Evolutionary conservation across 2,888 invertebrate species (phyloP).

Genomic region (Tachina fera): DNA sequence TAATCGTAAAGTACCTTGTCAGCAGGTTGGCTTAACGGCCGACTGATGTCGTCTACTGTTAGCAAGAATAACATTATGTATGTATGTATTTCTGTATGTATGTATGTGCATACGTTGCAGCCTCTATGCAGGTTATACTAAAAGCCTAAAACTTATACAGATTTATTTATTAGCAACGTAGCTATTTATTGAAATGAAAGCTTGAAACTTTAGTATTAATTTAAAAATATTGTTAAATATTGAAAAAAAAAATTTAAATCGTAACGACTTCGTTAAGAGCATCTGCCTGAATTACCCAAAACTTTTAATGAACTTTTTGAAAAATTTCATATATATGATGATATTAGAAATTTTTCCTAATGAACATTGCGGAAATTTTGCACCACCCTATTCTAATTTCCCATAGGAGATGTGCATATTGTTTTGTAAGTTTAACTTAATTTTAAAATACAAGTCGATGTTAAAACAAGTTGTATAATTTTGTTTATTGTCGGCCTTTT

Average conservation of each 20-base stretch:
- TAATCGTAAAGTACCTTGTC: slow-evolving; percentile 47
- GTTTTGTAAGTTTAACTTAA: slow-evolving; percentile 5
- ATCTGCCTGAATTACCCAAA: too few species aligned
- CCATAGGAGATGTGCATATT: slow-evolving; percentile 1
- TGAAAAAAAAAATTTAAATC: background rate
- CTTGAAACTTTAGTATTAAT: background rate
- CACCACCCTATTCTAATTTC: background rate
- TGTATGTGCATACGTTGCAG: background rate
- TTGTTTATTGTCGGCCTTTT: background rate
- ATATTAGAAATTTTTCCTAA: background rate
- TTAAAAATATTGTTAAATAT: background rate
- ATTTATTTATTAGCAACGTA: slow-evolving; percentile 16
- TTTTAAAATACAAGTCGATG: slow-evolving; percentile 8
- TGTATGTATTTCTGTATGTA: background rate
- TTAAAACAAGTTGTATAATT: slow-evolving; percentile 33
- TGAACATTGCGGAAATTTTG: background rate
- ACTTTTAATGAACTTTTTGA: too few species aligned
- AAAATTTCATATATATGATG: background rate
- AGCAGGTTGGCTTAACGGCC: slow-evolving; percentile 58
- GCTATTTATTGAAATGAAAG: background rate
- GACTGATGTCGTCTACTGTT: slow-evolving; percentile 44
- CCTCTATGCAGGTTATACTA: background rate
- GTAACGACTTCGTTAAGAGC: too few species aligned
- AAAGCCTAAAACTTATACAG: background rate
- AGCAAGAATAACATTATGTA: slow-evolving; percentile 5